Conservation (phyloP, 2,113 vertebrate genomes). For the Sinocyclocheilus maitianheensis region DNA sequence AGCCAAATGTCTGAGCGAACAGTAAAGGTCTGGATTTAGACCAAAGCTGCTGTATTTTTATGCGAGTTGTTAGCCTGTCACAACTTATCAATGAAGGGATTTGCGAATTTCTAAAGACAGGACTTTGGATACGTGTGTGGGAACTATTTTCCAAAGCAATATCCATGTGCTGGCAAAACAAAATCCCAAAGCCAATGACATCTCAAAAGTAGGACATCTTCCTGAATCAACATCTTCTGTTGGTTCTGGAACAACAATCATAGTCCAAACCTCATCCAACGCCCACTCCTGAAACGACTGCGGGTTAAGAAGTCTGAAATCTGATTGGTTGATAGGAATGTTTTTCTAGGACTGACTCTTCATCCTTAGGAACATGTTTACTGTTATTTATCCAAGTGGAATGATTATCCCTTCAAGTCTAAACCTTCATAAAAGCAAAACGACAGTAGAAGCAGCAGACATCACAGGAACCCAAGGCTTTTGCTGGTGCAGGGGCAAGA, state of each 20-base stretch:
- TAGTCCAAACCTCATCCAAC: not conserved
- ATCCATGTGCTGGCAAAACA: not conserved
- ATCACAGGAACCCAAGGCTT: not conserved
- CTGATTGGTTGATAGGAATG: not conserved
- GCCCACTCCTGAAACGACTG: not conserved
- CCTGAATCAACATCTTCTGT: not conserved
- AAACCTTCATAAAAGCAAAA: too few relatives aligned
- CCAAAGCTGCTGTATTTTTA: not conserved
- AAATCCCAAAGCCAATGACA: not conserved
- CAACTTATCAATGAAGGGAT: not conserved
- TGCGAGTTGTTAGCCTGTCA: not conserved
- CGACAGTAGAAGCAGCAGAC: not conserved
- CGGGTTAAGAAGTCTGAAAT: not conserved
- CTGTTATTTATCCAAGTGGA: not conserved
- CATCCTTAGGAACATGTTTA: not conserved
- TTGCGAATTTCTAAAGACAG: not conserved
- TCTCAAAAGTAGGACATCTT: not conserved
- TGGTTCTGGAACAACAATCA: not conserved
- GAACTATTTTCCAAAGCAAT: not conserved
- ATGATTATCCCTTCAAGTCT: too few relatives aligned
- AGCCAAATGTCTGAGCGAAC: conserved; percentile 14
- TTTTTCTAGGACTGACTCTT: not conserved
- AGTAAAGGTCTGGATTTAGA: not conserved
- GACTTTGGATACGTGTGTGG: not conserved
- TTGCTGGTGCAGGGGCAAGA: not conserved